These are phyloP conservation scores for Drosophila fuyamai DNA, from an alignment of 1,140 invertebrate species.

Conservation along the genomic window DNA sequence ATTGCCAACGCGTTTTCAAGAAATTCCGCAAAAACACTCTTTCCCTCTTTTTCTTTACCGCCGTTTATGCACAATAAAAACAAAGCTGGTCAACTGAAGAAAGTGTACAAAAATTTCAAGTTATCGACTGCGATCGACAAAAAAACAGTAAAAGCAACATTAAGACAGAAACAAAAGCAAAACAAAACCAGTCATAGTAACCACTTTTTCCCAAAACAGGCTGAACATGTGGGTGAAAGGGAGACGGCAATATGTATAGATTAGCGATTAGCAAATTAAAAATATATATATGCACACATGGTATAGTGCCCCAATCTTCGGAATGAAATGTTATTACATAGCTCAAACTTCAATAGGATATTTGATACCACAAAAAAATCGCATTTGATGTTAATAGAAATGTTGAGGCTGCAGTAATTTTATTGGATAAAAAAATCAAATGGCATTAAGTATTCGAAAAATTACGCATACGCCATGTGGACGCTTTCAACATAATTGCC, in stretches of 20 bases:
- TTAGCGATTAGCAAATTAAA: not conserved
- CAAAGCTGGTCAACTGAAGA: slow-evolving; percentile 43
- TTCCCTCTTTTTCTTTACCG: slow-evolving; percentile 1
- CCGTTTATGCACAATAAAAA: slow-evolving; percentile 15
- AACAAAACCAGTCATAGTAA: slow-evolving; percentile 16
- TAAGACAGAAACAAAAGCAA: slow-evolving; percentile 9
- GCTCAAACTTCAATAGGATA: too few relatives aligned
- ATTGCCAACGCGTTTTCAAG: slow-evolving; percentile 35
- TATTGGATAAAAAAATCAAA: too few relatives aligned
- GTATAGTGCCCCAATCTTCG: not conserved
- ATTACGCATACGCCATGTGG: too few relatives aligned
- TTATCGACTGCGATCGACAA: slow-evolving; percentile 37
- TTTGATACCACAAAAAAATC: too few relatives aligned
- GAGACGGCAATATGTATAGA: slow-evolving; percentile 1
- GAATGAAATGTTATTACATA: too few relatives aligned
- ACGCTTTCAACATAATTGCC: too few relatives aligned
- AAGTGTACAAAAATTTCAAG: slow-evolving; percentile 52
- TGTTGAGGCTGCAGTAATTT: too few relatives aligned
- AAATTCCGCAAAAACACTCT: slow-evolving; percentile 13
- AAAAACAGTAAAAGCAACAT: slow-evolving; percentile 23
- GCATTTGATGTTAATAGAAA: too few relatives aligned
- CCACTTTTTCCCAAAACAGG: slow-evolving; percentile 28
- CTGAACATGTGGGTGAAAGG: not conserved
- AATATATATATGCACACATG: not conserved
- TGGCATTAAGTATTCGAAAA: too few relatives aligned